Conservation (phyloP, 2,113 vertebrate species). For the Microtus ochrogaster region DNA sequence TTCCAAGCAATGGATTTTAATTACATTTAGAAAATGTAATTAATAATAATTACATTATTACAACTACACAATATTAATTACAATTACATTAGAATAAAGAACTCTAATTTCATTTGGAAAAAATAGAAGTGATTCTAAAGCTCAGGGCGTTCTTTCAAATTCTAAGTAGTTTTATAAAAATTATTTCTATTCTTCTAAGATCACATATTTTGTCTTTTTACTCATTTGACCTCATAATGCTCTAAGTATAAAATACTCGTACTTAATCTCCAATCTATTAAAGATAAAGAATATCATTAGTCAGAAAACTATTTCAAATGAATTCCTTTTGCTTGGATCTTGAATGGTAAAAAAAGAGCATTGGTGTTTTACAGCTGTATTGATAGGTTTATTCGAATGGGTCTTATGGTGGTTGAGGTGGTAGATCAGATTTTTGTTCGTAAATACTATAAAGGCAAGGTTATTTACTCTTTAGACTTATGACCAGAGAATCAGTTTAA, state of each 20-base stretch:
- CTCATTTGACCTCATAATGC: constrained; percentile 53
- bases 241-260: constrained; percentile 52
- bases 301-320: constrained; percentile 10
- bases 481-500: neutral
- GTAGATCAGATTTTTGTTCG: neutral
- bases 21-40: constrained; percentile 85
- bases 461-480: neutral
- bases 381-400: neutral
- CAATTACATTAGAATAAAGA: constrained; percentile 82
- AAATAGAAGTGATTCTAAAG: constrained; percentile 74
- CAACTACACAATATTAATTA: constrained; percentile 84
- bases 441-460: neutral
- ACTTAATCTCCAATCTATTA: constrained; percentile 39
- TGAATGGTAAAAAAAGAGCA: neutral
- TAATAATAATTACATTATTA: constrained; percentile 88
- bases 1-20: constrained; percentile 83
- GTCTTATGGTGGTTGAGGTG: neutral
- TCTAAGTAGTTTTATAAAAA: constrained; percentile 44
- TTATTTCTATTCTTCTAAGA: constrained; percentile 62
- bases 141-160: constrained; percentile 76
- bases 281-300: constrained; percentile 11
- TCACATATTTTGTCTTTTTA: constrained; percentile 66
- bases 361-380: neutral
- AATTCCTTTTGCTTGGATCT: constrained; percentile 26
- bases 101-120: constrained; percentile 80